Base-by-base conservation (phyloP, 2,797 vertebrate genomes). In the Netta rufina region DNA sequence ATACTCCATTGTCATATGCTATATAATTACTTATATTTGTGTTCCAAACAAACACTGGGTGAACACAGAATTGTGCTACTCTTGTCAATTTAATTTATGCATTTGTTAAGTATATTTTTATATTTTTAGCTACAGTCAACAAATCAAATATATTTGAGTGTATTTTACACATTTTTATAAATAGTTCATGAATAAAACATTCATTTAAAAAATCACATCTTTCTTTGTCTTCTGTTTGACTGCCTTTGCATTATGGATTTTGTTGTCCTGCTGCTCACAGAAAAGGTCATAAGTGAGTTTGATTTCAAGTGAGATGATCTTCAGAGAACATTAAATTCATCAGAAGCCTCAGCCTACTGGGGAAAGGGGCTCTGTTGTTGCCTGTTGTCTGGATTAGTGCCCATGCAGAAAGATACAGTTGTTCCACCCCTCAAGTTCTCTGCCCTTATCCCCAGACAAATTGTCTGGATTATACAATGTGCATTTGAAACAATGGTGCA, bases 71-170 rank as follows among this genome's bases (percentile, higher is more conserved):
- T 43, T 80, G 90, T 91, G 90, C 90, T 85, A 86, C 67, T 89
- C 76, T 92, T 96, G 89, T 95, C 92, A 87, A 88, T 96, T 97
- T 97, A 97, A 97, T 95, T 96, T 93, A 97, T 95, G 75, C 95
- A 83, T 97, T 96, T 87, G 47, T 95, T 96, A 97, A 93, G 88
- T 96, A 96, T 97, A 97, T 96, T 97, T 98, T 97, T 96, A 80
- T 96, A 96, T 94, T 95, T 97, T 93, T 92, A 94, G 94, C 86
- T 76, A 38, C 95, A 86, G 86, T 78, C 67, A 75, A 92, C 77
- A 93, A 91, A 95, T 87, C 70, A 91, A 95, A 92, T 96, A 93
- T 95, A 92, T 92, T 89, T 86, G 91, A 93, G 69, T 77, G 75
- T 67, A 88, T 95, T 91, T 94, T 92, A 91, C 64, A 96, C 61